Base-by-base conservation (phyloP, 2,113 vertebrate genomes). In the Mus spicilegus region DNA sequence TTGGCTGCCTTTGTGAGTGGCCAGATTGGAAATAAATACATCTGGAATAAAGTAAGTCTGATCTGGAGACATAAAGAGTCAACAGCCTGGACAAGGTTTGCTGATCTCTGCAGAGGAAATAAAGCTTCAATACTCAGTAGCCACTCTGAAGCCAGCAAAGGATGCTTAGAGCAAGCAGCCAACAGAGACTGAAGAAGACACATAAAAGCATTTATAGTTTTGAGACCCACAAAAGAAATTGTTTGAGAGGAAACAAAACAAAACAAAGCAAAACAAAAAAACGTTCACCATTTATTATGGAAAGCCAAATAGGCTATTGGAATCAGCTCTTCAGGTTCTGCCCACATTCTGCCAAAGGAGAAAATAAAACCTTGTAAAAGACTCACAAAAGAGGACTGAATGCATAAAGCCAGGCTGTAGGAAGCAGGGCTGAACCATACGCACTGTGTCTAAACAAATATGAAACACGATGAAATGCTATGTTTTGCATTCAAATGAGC, bases 211-310 rank as follows among this genome's bases (percentile, higher is more conserved):
- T 42, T 51, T 84, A 30, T 13, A 80, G 24, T 46, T 26, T 54
- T 91, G 93, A 77, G 54, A 86, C 20, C n/a, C 81, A 69, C 39
- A 24, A 76, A 30, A 95, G 33, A 85, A 73, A 67, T 61, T 76
- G 9, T 89, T 95, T 75, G 89, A 73, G 91, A 85, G 7, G 77
- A 61, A n/a, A n/a, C n/a, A n/a, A n/a, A n/a, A n/a, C n/a, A n/a
- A n/a, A n/a, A n/a, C n/a, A n/a, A n/a, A n/a, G n/a, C n/a, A n/a
- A n/a, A n/a, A n/a, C n/a, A 76, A 89, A 82, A 93, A 78, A 65
- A 89, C 58, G 49, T 8, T 93, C 81, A 90, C 13, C 33, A n/a
- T 10, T 42, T 75, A 88, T 88, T 92, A 70, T 17, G 19, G 51
- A 85, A 93, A 77, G 51, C 51, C 56, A 96, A 88, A 77, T 26